Conservation (phyloP, 2,113 vertebrate species). For the Saguinus imperator region DNA sequence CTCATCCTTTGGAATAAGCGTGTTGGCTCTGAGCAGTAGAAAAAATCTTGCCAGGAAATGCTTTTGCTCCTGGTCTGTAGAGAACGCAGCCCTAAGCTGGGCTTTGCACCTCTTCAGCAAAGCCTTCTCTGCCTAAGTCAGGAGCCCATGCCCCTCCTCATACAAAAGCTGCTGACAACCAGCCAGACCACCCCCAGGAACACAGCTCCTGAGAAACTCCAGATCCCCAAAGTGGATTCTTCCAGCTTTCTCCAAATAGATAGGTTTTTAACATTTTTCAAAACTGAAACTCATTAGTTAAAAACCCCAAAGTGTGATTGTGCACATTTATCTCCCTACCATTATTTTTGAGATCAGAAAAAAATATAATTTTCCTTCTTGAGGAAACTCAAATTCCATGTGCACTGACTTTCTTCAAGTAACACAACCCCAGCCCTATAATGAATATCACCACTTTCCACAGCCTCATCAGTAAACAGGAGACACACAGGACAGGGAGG, state of each 20-base stretch:
- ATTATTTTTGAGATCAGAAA: neutral
- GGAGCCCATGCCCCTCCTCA: rapidly evolving
- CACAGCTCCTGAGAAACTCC: neutral
- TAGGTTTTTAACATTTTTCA: neutral
- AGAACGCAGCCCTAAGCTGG: neutral
- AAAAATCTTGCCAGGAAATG: neutral
- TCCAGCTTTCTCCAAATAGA: neutral
- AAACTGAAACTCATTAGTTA: neutral
- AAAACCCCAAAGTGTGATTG: neutral
- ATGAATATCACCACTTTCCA: constrained; percentile 60
- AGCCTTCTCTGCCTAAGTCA: rapidly evolving
- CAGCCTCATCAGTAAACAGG: constrained; percentile 72
- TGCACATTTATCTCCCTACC: neutral
- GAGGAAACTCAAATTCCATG: constrained; percentile 70
- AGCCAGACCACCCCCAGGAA: neutral
- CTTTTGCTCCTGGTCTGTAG: neutral
- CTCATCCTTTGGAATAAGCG: neutral
- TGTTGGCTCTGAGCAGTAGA: neutral
- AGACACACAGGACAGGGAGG: constrained; percentile 37
- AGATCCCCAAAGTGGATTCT: neutral
- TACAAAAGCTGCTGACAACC: neutral
- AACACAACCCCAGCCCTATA: constrained; percentile 50
- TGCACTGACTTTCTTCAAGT: constrained; percentile 60
- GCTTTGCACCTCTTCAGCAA: neutral
- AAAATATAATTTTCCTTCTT: constrained; percentile 18